Percentiles rank a stretch among this genome's conserved stretches.
Conservation (phyloP, 2,797 vertebrate species). For the Menidia menidia region DNA sequence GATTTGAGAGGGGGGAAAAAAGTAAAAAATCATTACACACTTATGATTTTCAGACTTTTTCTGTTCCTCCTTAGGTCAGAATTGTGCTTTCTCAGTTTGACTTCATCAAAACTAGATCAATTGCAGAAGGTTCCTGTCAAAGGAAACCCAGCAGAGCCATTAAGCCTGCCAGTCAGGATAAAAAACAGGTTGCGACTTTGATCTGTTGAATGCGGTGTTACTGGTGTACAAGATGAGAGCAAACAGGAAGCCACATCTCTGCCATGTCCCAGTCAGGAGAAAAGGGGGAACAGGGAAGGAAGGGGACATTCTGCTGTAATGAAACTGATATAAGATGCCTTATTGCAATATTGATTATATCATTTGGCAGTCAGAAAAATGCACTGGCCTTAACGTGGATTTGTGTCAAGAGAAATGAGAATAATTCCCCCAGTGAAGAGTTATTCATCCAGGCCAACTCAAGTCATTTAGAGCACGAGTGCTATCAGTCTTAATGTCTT, state of each 20-base stretch:
- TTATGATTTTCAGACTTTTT: constrained; percentile 12
- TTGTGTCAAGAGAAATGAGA: not conserved
- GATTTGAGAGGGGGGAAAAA: no score
- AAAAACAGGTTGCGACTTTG: constrained; percentile 58
- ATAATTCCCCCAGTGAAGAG: not conserved
- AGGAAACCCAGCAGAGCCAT: constrained; percentile 37
- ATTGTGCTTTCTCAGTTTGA: constrained; percentile 26
- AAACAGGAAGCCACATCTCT: constrained; percentile 18
- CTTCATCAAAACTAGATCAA: constrained; percentile 49
- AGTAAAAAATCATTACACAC: no score
- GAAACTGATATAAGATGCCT: constrained; percentile 8
- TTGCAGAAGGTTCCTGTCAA: constrained; percentile 36
- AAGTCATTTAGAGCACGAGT: not conserved
- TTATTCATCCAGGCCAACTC: not conserved
- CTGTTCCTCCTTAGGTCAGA: constrained; percentile 20
- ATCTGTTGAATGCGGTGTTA: constrained; percentile 49
- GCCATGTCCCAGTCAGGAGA: constrained; percentile 8
- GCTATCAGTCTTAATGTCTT: not conserved
- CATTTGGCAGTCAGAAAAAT: constrained; percentile 6
- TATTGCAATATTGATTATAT: constrained; percentile 1
- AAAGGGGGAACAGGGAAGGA: constrained; percentile 7
- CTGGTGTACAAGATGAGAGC: constrained; percentile 29
- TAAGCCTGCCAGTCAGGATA: constrained; percentile 47
- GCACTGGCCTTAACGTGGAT: not conserved
- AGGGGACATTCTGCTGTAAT: constrained; percentile 23